Evolutionary conservation across 2,888 invertebrate species (phyloP), one percentile per base, ranked within the genome.

Genomic region (Meta bourneti): DNA sequence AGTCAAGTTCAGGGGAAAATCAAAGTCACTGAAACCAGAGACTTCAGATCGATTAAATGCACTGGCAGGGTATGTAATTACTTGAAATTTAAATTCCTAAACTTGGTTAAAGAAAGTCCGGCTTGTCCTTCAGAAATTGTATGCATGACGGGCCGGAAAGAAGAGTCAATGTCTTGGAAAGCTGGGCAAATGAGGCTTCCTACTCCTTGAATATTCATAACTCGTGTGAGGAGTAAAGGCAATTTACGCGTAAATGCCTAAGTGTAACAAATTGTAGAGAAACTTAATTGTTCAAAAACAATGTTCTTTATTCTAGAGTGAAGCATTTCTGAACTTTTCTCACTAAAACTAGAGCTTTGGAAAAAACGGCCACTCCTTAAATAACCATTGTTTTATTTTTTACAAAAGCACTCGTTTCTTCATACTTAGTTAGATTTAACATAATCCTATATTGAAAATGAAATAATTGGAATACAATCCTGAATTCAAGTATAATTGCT

Each of bases 131-230:
- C 19, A 49, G 74, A 34, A 19, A 34, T 34, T 85, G 61, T 77
- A 69, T 77, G 75, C 75, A 69, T 77, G 77, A 52, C 54, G 74
- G 74, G 9, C 49, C 9, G 48, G 74, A 54, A 11, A 61, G 61
- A 61, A 83, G 51, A 72, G 72, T 72, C 52, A 51, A 20, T 51
- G 51, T 74, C 74, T 61, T 83, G n/a, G 74, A 83, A 20, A 61
- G 49, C 49, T 69, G 52, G 71, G 52, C 51, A 72, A 83, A 72
- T 72, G 83, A 69, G 77, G 19, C 9, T 11, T n/a, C 69, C 69
- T 69, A 20, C 34, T 83, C 34, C 54, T 61, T 85, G 85, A 85
- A 85, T 85, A 85, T 85, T 85, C 77, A 85, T 85, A 85, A 77
- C 74, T 54, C 74, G n/a, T 54, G 74, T 19, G 16, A 74, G 54